Conservation (phyloP, 2,113 vertebrate genomes). For the Ascaphus truei region DNA sequence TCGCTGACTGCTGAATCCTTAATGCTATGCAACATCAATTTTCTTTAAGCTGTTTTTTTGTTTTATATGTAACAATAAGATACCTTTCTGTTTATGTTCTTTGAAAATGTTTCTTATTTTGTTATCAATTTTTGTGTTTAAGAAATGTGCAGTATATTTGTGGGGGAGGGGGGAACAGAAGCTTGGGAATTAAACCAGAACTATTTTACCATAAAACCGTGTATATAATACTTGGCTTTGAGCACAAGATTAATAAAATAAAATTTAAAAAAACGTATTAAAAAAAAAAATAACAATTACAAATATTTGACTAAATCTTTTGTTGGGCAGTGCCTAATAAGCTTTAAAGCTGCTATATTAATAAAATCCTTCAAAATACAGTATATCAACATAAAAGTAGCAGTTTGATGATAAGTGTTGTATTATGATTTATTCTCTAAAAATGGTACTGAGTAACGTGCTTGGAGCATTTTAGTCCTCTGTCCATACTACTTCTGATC, state of each 20-base stretch:
- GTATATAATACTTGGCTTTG: slow-evolving; percentile 72
- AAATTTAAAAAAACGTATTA: no score
- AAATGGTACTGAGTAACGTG: slow-evolving; percentile 59
- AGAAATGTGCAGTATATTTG: slow-evolving; percentile 71
- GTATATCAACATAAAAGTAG: slow-evolving; percentile 61
- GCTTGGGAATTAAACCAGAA: slow-evolving; percentile 4
- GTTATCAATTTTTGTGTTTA: slow-evolving; percentile 54
- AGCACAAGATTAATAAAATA: slow-evolving; percentile 66
- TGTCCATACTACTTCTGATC: slow-evolving; percentile 47
- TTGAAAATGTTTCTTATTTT: slow-evolving; percentile 69
- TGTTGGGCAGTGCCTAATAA: slow-evolving; percentile 91
- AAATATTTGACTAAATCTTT: slow-evolving; percentile 67
- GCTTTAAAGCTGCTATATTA: slow-evolving; percentile 87
- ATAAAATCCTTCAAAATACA: slow-evolving; percentile 44
- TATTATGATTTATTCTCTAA: slow-evolving; percentile 58
- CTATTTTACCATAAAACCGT: slow-evolving; percentile 55
- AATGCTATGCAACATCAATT: slow-evolving; percentile 91
- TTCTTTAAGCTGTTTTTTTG: slow-evolving; percentile 64
- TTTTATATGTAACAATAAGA: slow-evolving; percentile 74
- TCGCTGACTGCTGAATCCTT: slow-evolving; percentile 70
- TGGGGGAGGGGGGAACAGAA: slow-evolving; percentile 32
- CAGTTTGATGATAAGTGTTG: slow-evolving; percentile 66
- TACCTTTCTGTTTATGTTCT: slow-evolving; percentile 74
- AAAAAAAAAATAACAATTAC: slow-evolving; percentile 26
- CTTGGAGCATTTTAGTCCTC: slow-evolving; percentile 57